phyloP scores from a whole-genome alignment of 2,797 vertebrate genomes.

The Thunnus albacares region DNA sequence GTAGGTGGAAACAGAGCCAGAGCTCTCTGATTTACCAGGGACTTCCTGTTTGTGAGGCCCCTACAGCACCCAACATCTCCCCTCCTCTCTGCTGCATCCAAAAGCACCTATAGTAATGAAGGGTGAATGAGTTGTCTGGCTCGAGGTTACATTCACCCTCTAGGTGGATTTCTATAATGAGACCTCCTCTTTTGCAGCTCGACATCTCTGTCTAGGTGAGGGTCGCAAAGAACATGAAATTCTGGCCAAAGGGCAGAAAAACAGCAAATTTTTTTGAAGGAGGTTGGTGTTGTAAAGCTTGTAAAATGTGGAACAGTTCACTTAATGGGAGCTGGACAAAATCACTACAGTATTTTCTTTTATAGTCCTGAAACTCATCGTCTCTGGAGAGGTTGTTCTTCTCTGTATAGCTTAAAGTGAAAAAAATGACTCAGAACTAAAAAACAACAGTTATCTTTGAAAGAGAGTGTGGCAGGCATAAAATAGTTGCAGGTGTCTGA shows the following conservation, averaged over 20 bases:
- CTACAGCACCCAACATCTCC: neutral
- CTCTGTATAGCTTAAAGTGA: slow-evolving; percentile 12
- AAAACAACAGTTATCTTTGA: slow-evolving; percentile 34
- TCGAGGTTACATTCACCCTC: slow-evolving; percentile 31
- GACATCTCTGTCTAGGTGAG: slow-evolving; percentile 19
- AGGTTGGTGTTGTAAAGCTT: slow-evolving; percentile 10
- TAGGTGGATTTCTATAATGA: slow-evolving; percentile 45
- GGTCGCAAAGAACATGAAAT: slow-evolving; percentile 31
- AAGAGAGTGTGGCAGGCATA: neutral
- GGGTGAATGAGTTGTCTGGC: slow-evolving; percentile 16
- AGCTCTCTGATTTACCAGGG: slow-evolving; percentile 28
- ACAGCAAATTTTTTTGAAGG: neutral
- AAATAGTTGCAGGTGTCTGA: slow-evolving; percentile 47
- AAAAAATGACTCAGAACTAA: slow-evolving; percentile 16
- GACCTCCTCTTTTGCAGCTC: slow-evolving; percentile 27
- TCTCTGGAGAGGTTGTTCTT: neutral
- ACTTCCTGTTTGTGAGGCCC: slow-evolving; percentile 30
- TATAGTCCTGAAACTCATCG: slow-evolving; percentile 26
- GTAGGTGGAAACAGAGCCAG: slow-evolving; percentile 13
- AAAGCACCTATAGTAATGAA: slow-evolving; percentile 30
- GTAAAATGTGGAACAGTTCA: slow-evolving; percentile 8
- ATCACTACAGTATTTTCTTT: neutral
- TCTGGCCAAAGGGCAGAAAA: slow-evolving; percentile 43
- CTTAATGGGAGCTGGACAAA: slow-evolving; percentile 13
- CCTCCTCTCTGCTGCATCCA: slow-evolving; percentile 23